Evolutionary conservation across 1,140 invertebrate genomes (phyloP), one percentile per base, ranked within the genome.

Genomic region (Leptinotarsa lineolata): DNA sequence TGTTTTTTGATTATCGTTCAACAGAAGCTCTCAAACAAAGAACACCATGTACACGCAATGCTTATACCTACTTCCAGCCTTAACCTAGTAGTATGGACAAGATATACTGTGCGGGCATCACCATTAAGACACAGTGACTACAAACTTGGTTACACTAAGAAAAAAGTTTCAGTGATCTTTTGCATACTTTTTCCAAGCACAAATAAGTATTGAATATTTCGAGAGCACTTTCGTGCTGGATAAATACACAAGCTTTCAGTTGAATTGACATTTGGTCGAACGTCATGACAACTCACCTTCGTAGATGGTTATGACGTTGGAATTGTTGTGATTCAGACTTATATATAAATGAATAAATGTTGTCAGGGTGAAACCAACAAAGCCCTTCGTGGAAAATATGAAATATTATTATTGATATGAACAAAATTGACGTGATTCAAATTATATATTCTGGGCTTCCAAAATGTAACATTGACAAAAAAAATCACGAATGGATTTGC

Each of bases 41-140:
- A 66, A 18, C 39, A 66, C 11, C 4, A 15, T 63, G 20, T 63
- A 63, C 39, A 18, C 44, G n/a, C 39, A 54, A 30, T 39, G 24
- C n/a, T n/a, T 39, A 66, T 66, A 66, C 16, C 64, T 74, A 76
- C 30, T 18, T 48, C 24, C 70, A 30, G 68, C 72, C 70, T 76
- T 71, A 58, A 30, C 6, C 61, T 67, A 72, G 48, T 75, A 70
- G 65, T 75, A 77, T 80, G 78, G 80, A 81, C 80, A 79, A 81
- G 80, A 81, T 79, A 77, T 81, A 82, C 80, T 81, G 78, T 81
- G 79, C 77, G 80, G 79, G 79, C 80, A 72, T 79, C 75, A 77
- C 72, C 72, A 24, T 61, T 63, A 54, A 76, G 58, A 16, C 15
- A 54, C 48, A 54, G 48, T 54, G 48, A 54, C 48, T 16, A 54